phyloP scores from a whole-genome alignment of 2,888 invertebrate species.

The Boloria euphrosyne region DNA sequence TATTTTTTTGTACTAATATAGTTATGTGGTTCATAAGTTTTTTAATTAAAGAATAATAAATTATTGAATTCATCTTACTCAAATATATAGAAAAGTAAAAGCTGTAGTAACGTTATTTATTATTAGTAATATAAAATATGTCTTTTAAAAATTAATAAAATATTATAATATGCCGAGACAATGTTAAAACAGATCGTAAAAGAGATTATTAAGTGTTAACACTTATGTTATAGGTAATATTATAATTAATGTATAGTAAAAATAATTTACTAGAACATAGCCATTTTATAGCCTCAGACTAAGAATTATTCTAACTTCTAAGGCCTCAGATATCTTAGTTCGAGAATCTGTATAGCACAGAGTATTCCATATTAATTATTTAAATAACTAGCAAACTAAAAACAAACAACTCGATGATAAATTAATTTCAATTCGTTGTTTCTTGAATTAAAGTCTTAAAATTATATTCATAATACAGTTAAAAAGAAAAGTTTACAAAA shows the following conservation, averaged over 20 bases:
- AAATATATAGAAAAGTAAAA: slow-evolving; percentile 2
- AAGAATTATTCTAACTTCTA: no score
- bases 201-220: slow-evolving; percentile 7
- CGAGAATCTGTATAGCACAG: slow-evolving; percentile 22
- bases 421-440: no score
- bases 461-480: no score
- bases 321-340: slow-evolving; percentile 17
- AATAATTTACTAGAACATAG: slow-evolving; percentile 1
- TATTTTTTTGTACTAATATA: no score
- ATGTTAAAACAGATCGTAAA: slow-evolving; percentile 15
- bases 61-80: no score
- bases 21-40: no score
- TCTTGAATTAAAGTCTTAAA: no score
- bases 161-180: background rate
- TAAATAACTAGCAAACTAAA: background rate
- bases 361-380: slow-evolving; percentile 24
- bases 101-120: slow-evolving; percentile 19
- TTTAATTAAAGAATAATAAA: no score
- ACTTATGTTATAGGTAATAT: background rate
- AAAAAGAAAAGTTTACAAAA: no score
- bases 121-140: slow-evolving; percentile 40
- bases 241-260: background rate
- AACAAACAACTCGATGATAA: no score
- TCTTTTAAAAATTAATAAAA: slow-evolving; percentile 37
- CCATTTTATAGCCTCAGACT: slow-evolving; percentile 19